phyloP scores from a whole-genome alignment of 2,797 vertebrate species.

The Malurus leucopterus region DNA sequence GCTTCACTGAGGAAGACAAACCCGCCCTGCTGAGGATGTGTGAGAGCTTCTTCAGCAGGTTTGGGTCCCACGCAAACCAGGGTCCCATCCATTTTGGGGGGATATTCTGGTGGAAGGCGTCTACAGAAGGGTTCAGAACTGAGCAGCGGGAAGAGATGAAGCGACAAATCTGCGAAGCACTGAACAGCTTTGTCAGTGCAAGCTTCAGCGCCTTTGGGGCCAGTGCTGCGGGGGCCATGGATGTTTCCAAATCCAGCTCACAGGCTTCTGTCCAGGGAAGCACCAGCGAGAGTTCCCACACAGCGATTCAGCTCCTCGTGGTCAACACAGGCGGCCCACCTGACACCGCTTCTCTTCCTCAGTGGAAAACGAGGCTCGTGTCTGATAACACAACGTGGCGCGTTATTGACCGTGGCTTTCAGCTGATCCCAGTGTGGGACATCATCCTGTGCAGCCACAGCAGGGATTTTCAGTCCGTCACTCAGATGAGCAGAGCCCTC shows the following conservation, averaged over 20 bases:
- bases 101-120: slow-evolving; percentile 70
- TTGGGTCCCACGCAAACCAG: slow-evolving; percentile 69
- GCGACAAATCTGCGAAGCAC: not conserved
- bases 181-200: not conserved
- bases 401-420: slow-evolving; percentile 58
- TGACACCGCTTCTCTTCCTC: not conserved
- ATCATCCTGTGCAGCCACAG: slow-evolving; percentile 53
- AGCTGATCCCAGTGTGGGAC: slow-evolving; percentile 69
- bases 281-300: not conserved
- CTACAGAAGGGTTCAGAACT: slow-evolving; percentile 29
- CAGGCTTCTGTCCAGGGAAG: not conserved
- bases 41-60: slow-evolving; percentile 57
- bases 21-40: not conserved
- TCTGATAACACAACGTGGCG: slow-evolving; percentile 61
- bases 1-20: not conserved
- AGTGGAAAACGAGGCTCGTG: slow-evolving; percentile 58
- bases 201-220: not conserved
- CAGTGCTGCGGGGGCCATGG: fast-evolving
- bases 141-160: slow-evolving; percentile 42
- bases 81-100: slow-evolving; percentile 71
- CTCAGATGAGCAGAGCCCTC: slow-evolving; percentile 24
- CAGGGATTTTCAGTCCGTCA: slow-evolving; percentile 36
- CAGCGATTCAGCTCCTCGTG: not conserved
- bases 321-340: slow-evolving; percentile 60
- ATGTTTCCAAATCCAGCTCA: not conserved